These are phyloP conservation scores for Pseudochirops cupreus DNA, from an alignment of 2,797 vertebrate genomes.

Conservation along the genomic window DNA sequence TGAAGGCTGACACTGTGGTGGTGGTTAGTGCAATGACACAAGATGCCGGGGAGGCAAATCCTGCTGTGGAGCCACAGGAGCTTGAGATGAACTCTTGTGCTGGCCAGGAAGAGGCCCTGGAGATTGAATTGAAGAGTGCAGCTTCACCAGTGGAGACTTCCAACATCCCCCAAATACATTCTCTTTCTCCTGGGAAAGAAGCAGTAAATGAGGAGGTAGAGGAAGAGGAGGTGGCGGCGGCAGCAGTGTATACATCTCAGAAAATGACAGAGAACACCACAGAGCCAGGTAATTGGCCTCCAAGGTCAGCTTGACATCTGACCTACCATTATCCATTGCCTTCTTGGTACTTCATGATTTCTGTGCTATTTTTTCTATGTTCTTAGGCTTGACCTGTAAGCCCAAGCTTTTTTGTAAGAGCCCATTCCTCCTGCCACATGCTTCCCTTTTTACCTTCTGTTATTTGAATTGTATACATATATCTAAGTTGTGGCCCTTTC, in stretches of 20 bases:
- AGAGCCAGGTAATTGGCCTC: constrained; percentile 65
- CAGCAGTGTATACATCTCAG: background rate
- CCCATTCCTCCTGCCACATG: background rate
- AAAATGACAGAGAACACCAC: background rate
- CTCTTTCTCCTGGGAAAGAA: background rate
- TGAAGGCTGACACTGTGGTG: constrained; percentile 60
- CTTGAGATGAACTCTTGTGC: background rate
- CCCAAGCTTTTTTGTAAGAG: background rate
- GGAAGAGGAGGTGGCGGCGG: constrained; percentile 4
- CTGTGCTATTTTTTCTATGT: constrained; percentile 34
- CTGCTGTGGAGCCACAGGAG: constrained; percentile 14
- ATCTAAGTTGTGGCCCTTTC: background rate
- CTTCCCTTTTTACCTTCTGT: background rate
- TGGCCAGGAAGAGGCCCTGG: background rate
- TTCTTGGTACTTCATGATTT: background rate
- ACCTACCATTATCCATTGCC: background rate
- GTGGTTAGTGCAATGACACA: background rate
- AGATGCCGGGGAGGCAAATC: background rate
- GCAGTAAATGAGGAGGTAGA: constrained; percentile 33
- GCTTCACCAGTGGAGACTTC: background rate
- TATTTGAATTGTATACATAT: background rate
- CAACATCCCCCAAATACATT: background rate
- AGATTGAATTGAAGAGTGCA: fast-evolving
- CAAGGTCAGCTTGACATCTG: background rate
- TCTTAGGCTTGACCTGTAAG: background rate